These are phyloP conservation scores for Zeus faber DNA, from an alignment of 2,113 vertebrate species.

Conservation along the genomic window DNA sequence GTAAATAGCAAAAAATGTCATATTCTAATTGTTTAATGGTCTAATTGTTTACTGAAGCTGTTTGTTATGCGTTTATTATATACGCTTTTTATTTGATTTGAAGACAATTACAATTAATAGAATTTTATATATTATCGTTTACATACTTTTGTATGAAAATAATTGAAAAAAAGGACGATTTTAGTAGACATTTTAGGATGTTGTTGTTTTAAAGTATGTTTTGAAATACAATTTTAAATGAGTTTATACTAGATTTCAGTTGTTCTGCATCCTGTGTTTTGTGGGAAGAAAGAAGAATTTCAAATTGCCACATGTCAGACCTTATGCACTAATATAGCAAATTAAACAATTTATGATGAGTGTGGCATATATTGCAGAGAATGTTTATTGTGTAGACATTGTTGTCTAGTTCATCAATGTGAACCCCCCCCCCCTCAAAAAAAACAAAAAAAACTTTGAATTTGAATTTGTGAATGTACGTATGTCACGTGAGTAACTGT, in stretches of 20 bases:
- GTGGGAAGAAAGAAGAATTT: background rate
- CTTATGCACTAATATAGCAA: constrained; percentile 18
- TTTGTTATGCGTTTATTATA: too few relatives aligned
- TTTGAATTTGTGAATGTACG: constrained; percentile 58
- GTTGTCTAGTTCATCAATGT: constrained; percentile 35
- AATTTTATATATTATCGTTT: background rate
- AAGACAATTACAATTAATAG: background rate
- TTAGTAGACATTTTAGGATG: too few relatives aligned
- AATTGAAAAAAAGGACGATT: too few relatives aligned
- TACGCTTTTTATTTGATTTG: too few relatives aligned
- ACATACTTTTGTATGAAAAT: background rate
- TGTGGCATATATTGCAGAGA: constrained; percentile 49
- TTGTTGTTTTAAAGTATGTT: too few relatives aligned
- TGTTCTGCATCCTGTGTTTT: background rate
- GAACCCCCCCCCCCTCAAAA: too few relatives aligned
- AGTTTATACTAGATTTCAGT: background rate
- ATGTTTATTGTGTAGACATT: constrained; percentile 49
- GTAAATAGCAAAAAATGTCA: too few relatives aligned
- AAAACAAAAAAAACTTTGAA: constrained; percentile 32
- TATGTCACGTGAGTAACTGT: constrained; percentile 45
- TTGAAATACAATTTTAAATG: too few relatives aligned
- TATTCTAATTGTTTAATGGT: constrained; percentile 27
- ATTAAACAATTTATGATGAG: constrained; percentile 20
- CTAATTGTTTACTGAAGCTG: constrained; percentile 13
- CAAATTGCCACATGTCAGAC: background rate